Evolutionary conservation across 2,113 vertebrate species (phyloP).

Genomic region (Chascanopsetta lugubris): DNA sequence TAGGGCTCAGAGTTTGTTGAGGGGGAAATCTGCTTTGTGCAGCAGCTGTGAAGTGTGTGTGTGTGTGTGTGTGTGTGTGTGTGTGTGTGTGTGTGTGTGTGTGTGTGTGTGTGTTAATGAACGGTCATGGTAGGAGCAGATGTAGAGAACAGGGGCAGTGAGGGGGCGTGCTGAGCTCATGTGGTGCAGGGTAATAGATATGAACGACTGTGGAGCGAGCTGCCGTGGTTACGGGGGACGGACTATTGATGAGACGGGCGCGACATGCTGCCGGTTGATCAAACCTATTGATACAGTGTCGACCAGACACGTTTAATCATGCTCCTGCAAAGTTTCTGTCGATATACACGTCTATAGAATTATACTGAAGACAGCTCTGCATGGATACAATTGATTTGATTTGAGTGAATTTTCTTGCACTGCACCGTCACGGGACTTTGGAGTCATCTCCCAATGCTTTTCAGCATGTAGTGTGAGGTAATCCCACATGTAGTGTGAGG

Average conservation of each 20-base stretch:
- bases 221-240: conserved; percentile 34
- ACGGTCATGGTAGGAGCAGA: conserved; percentile 11
- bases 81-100: conserved; percentile 18
- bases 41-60: conserved; percentile 17
- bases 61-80: conserved; percentile 6
- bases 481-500: not conserved
- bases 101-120: conserved; percentile 30
- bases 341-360: conserved; percentile 2
- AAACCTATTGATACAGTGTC: conserved; percentile 20
- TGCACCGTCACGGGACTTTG: not conserved
- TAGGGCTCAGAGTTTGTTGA: not conserved
- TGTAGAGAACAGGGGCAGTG: conserved; percentile 2
- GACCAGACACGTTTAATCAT: conserved; percentile 35
- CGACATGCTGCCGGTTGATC: conserved; percentile 27
- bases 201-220: conserved; percentile 42
- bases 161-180: conserved; percentile 29
- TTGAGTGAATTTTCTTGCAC: too few relatives aligned
- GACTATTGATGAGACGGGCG: conserved; percentile 24
- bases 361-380: not conserved
- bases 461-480: not conserved
- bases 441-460: not conserved
- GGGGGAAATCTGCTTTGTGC: conserved; percentile 15
- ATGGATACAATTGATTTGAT: too few relatives aligned
- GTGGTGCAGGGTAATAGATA: conserved; percentile 33
- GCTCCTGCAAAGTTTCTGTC: not conserved